phyloP scores from a whole-genome alignment of 2,113 vertebrate species.

The Xenus cinereus region DNA sequence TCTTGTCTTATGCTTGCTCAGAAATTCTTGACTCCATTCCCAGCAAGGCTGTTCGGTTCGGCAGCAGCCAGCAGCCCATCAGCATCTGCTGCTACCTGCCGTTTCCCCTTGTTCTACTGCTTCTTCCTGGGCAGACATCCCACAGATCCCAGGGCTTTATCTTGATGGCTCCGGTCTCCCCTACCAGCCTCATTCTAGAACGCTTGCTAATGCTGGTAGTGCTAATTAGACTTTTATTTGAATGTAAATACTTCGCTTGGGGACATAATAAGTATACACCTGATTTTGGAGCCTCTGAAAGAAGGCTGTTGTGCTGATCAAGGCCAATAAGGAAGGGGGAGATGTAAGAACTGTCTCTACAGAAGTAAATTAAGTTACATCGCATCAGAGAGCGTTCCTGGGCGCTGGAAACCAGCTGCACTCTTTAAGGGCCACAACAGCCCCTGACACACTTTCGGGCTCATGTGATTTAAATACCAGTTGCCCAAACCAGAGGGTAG shows the following conservation, averaged over 20 bases:
- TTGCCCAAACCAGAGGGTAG: neutral
- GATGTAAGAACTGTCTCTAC: neutral
- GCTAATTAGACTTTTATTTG: constrained; percentile 23
- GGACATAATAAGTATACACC: neutral
- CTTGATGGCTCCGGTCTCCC: neutral
- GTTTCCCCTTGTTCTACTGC: neutral
- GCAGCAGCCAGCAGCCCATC: neutral
- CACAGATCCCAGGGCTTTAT: neutral
- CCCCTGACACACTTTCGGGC: neutral
- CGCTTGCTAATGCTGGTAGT: neutral
- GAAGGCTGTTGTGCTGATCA: neutral
- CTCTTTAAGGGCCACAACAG: neutral
- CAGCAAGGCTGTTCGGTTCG: neutral
- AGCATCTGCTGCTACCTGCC: constrained; percentile 16
- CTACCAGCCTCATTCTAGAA: neutral
- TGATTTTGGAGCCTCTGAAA: neutral
- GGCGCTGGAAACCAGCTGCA: neutral
- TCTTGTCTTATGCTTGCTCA: neutral
- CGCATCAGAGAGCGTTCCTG: rapidly evolving
- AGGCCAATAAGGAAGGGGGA: neutral
- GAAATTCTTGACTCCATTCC: constrained; percentile 1
- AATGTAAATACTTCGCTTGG: neutral
- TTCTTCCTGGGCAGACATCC: constrained; percentile 6
- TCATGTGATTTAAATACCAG: neutral
- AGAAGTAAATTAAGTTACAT: neutral